Evolutionary conservation across 2,888 invertebrate species (phyloP).

Genomic region (Oithona nana): DNA sequence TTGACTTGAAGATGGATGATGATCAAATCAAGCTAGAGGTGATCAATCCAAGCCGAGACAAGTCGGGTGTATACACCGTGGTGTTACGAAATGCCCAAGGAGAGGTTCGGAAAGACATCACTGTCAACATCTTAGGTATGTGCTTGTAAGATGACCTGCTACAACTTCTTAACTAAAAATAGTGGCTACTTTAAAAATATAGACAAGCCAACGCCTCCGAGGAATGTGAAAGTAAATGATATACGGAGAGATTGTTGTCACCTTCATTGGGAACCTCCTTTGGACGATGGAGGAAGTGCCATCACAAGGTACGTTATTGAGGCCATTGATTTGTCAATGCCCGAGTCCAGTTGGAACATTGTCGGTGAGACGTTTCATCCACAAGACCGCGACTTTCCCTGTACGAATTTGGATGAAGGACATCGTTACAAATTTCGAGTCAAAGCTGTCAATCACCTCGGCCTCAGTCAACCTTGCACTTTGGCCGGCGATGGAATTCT

Average conservation of each 20-base stretch:
- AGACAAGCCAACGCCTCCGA: slow-evolving; percentile 29
- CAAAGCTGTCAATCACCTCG: background rate
- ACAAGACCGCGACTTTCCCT: too few relatives aligned
- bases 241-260: slow-evolving; percentile 28
- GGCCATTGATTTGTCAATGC: slow-evolving; percentile 15
- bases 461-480: too few relatives aligned
- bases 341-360: background rate
- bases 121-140: slow-evolving; percentile 23
- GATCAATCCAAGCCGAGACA: slow-evolving; percentile 27
- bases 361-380: too few relatives aligned
- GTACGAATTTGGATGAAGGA: too few relatives aligned
- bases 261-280: slow-evolving; percentile 30
- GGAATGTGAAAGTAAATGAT: slow-evolving; percentile 27
- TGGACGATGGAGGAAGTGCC: slow-evolving; percentile 28
- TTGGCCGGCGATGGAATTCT: too few relatives aligned
- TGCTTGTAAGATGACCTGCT: too few relatives aligned
- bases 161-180: too few relatives aligned
- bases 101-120: slow-evolving; percentile 21
- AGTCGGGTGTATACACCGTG: slow-evolving; percentile 34
- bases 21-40: slow-evolving; percentile 20
- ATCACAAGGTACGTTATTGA: slow-evolving; percentile 28
- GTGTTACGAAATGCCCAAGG: slow-evolving; percentile 34
- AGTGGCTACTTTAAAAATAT: slow-evolving; percentile 23
- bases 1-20: slow-evolving; percentile 1
- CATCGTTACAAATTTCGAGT: background rate